Evolutionary conservation across 2,797 vertebrate species (phyloP), one percentile per base, ranked within the genome.

Genomic region (Fistularia tabacaria): DNA sequence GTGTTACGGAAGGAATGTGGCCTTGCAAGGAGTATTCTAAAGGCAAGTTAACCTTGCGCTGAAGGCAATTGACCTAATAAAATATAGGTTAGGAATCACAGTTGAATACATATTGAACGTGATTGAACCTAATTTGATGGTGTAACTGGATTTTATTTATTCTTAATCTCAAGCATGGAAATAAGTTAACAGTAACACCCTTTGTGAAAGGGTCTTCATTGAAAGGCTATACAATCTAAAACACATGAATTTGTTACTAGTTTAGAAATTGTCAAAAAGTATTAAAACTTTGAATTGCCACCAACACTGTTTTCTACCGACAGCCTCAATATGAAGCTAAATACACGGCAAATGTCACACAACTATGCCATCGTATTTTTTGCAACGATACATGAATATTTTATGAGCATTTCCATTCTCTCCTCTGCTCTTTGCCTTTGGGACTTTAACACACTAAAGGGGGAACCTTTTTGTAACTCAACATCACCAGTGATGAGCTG

Each of bases 51-150:
- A 14, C 51, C 48, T 62, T 47, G 3, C 39, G 43, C 57, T 45
- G 57, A 59, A 49, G 70, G 61, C 46, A 60, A 41, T 44, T 65
- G 56, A 56, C 59, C 59, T 59, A 59, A 70, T 76, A 61, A 79
- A 73, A 68, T 8, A 41, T 36, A 56, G 51, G 46, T 54, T 56
- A 59, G 42, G n/a, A 39, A 71, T 68, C 51, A 25, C 49, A 47
- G 3, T 40, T 2, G 10, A 40, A 40, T 8, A 7, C 39, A 40
- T 25, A 25, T 3, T 25, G 25, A 25, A 25, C 25, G 2, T 25
- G 25, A 25, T 25, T 25, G 25, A 25, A 25, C 25, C 2, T 25
- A 25, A 25, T 25, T 3, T 25, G 25, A 25, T 25, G 25, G 25
- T 25, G 5, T 25, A 3, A 25, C 5, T 3, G 25, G 25, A 25